Base-by-base conservation (phyloP, 1,140 invertebrate genomes). In the Tetraneura akinire region DNA sequence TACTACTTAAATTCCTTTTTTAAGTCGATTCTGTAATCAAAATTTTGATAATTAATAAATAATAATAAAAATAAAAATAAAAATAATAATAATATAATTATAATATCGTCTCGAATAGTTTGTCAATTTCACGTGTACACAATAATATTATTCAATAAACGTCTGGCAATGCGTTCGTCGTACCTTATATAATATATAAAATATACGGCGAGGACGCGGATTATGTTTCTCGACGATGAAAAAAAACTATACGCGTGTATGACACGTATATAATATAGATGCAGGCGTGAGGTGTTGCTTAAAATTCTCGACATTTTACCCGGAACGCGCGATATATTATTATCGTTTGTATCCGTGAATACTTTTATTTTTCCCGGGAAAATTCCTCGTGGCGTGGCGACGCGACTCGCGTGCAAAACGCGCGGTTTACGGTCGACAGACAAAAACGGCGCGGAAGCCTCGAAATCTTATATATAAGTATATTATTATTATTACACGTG, bases 381-480 rank as follows among this genome's bases (percentile, higher is more conserved):
- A 68, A 68, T 68, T 68, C 42, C 45, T 68, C 21, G 66, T 47
- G 66, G 21, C 21, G 42, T 23, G 64, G 21, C 23, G 23, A 68
- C 66, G 21, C 42, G 66, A 68, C 42, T n/a, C 23, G 66, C 66
- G 66, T 68, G 21, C 66, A 68, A 68, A 62, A 8, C 13, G 42
- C 23, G 6, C 23, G 42, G 37, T 3, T 47, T 68, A 13, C 42
- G 42, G 66, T 16, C 37, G 64, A 21, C 8, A 29, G 29, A 64
- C 32, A 29, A n/a, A 4, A 9, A 18, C n/a, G 13, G 42, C 32
- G 37, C 42, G 42, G 37, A 68, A 68, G 21, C 11, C 18, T 26
- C 8, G 42, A 45, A 45, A 68, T 45, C 45, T 37, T 68, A 68
- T 68, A 68, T n/a, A n/a, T n/a, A n/a, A n/a, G n/a, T n/a, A n/a